These are phyloP conservation scores for Spea multiplicata DNA, from an alignment of 2,113 vertebrate species.

Conservation along the genomic window DNA sequence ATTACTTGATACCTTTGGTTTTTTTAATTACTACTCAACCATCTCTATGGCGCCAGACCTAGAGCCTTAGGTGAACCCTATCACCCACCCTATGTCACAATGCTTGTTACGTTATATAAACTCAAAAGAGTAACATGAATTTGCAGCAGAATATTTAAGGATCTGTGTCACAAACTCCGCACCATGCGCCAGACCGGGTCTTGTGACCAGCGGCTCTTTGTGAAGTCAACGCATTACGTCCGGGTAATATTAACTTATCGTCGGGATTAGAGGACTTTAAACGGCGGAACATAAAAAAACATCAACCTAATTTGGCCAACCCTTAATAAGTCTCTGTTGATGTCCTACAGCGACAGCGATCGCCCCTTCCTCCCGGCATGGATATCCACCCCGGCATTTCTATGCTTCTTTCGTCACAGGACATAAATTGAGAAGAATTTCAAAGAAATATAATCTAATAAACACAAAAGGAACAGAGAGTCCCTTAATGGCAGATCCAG, in stretches of 20 bases:
- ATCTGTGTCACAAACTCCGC: background rate
- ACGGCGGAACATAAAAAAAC: background rate
- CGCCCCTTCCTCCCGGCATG: background rate
- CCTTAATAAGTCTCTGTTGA: background rate
- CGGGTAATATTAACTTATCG: no score
- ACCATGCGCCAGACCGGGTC: background rate
- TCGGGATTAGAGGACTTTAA: no score
- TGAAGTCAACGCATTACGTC: no score
- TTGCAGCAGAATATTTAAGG: no score
- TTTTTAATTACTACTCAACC: no score
- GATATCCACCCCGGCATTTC: background rate
- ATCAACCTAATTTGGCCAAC: background rate
- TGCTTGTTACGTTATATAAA: no score
- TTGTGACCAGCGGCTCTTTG: background rate
- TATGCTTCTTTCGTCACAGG: conserved; percentile 20
- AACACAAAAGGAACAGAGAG: conserved; percentile 40
- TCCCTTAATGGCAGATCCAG: conserved; percentile 49
- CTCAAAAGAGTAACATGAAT: no score
- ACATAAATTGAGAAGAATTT: conserved; percentile 9
- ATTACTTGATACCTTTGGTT: no score
- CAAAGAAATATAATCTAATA: conserved; percentile 42
- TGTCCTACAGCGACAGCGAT: background rate
- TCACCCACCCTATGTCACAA: no score
- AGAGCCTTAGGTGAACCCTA: no score
- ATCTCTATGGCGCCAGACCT: no score